phyloP scores from a whole-genome alignment of 2,113 vertebrate species.

The Scopus umbretta region DNA sequence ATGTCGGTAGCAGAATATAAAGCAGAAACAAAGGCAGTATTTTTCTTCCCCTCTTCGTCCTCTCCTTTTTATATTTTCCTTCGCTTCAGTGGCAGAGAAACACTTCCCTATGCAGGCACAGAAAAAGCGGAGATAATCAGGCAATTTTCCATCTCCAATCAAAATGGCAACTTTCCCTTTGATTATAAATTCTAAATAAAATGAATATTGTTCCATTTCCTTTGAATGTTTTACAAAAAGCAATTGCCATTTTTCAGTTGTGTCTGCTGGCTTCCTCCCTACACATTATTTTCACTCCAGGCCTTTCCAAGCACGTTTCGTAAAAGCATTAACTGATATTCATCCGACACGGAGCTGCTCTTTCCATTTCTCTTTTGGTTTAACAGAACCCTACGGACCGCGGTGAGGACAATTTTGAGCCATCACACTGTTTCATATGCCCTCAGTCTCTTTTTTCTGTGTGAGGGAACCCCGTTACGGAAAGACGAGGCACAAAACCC shows the following conservation, averaged over 20 bases:
- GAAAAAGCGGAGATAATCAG: neutral
- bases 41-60: neutral
- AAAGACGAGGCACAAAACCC: neutral
- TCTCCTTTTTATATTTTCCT: neutral
- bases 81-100: neutral
- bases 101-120: neutral
- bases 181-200: conserved; percentile 6
- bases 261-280: neutral
- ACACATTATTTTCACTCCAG: neutral
- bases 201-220: neutral
- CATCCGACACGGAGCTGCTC: neutral
- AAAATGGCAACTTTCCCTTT: neutral
- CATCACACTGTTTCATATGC: neutral
- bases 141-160: conserved; percentile 16
- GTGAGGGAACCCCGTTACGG: neutral
- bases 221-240: neutral
- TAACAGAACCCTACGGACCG: neutral
- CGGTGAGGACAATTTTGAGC: neutral
- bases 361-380: neutral
- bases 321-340: neutral
- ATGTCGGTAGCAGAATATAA: neutral
- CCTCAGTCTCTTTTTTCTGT: neutral
- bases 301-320: neutral
- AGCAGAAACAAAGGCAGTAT: neutral
- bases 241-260: neutral